Conservation (phyloP, 2,797 vertebrate species). For the Notoglanidium macrostoma region DNA sequence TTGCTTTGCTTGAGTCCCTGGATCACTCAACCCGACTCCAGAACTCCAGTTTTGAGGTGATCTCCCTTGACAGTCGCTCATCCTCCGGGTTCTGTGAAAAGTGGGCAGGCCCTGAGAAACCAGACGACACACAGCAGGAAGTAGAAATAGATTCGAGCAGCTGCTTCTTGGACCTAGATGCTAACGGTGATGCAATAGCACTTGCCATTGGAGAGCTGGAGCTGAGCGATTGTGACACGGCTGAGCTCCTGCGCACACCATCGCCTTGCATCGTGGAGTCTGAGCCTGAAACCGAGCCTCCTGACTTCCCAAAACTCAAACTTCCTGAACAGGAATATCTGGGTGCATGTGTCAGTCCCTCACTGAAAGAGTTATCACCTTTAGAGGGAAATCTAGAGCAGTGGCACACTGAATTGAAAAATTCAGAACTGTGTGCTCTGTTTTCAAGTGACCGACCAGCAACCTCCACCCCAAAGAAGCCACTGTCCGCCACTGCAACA, state of each 20-base stretch:
- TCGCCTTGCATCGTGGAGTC: conserved; percentile 61
- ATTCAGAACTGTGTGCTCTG: conserved; percentile 35
- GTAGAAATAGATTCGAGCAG: conserved; percentile 67
- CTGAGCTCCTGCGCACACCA: conserved; percentile 63
- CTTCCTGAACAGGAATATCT: background rate
- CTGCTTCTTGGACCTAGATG: conserved; percentile 73
- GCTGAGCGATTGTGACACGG: conserved; percentile 65
- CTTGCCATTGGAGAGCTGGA: conserved; percentile 68
- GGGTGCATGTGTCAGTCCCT: background rate
- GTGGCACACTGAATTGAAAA: conserved; percentile 9
- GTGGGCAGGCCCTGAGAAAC: conserved; percentile 63
- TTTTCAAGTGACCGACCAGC: conserved; percentile 62
- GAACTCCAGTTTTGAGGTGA: conserved; percentile 73
- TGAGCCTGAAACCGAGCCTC: conserved; percentile 53
- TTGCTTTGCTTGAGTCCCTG: conserved; percentile 67
- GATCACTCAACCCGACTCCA: conserved; percentile 56
- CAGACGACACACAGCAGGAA: conserved; percentile 54
- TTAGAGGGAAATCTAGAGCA: conserved; percentile 25
- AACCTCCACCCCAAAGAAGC: conserved; percentile 87
- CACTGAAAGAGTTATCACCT: background rate
- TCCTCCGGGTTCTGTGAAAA: conserved; percentile 79
- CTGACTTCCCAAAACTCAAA: background rate
- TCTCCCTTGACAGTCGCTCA: conserved; percentile 76
- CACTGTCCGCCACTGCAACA: conserved; percentile 39
- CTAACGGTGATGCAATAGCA: conserved; percentile 72